Percentiles rank a stretch among this genome's conserved stretches.
phyloP scores from a whole-genome alignment of 2,113 vertebrate species.

The Chrysemys picta region DNA sequence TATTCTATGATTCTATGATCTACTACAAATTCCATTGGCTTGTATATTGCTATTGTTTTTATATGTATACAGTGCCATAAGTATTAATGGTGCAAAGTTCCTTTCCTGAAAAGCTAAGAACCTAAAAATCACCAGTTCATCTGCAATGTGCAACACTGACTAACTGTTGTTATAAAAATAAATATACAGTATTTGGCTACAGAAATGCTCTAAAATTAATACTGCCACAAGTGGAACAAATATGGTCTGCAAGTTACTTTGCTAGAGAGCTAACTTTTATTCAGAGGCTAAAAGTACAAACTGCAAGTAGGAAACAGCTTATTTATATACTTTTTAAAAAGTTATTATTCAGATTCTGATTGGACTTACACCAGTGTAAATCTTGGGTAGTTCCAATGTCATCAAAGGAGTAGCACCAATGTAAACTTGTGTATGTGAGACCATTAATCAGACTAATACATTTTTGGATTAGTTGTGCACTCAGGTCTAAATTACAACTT shows the following conservation, averaged over 20 bases:
- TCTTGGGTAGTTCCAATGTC: conserved; percentile 12
- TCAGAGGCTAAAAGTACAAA: background rate
- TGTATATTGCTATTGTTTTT: background rate
- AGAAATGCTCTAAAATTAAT: background rate
- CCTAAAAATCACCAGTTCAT: background rate
- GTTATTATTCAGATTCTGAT: background rate
- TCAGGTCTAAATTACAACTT: background rate
- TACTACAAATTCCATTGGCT: background rate
- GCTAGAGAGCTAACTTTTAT: background rate
- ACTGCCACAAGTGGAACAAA: background rate
- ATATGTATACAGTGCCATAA: background rate
- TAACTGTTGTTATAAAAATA: background rate
- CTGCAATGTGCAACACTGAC: background rate
- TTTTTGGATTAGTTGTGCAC: background rate
- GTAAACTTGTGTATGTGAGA: conserved; percentile 13
- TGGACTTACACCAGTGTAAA: background rate
- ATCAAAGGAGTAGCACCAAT: conserved; percentile 27
- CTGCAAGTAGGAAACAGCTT: background rate
- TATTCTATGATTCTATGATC: no score
- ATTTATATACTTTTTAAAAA: background rate
- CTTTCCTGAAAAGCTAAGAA: background rate
- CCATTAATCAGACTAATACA: background rate
- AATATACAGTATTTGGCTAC: fast-evolving
- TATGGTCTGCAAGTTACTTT: background rate
- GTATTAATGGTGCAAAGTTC: background rate